phyloP scores from a whole-genome alignment of 2,888 invertebrate species.

The Hemicrepidius hirtus region DNA sequence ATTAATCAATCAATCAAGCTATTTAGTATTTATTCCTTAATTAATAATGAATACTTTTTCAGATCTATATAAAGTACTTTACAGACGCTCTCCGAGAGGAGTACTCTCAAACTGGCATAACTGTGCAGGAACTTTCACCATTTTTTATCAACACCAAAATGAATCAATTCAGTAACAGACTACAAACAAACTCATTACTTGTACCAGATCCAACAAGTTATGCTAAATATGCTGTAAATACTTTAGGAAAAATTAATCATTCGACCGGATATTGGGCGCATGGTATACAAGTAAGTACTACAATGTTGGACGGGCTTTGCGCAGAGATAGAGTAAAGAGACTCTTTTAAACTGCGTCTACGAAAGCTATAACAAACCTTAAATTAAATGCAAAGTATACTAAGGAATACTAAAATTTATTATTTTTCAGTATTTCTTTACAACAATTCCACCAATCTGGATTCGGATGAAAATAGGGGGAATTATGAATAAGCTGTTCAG shows the following conservation, averaged over 20 bases:
- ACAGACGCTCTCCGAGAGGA: slow-evolving; percentile 89
- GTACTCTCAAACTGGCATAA: slow-evolving; percentile 83
- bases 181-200: slow-evolving; percentile 79
- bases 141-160: slow-evolving; percentile 94
- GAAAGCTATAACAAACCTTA: too few relatives aligned
- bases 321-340: too few relatives aligned
- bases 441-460: slow-evolving; percentile 78
- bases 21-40: too few relatives aligned
- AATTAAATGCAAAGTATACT: too few relatives aligned
- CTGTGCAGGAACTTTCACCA: slow-evolving; percentile 90
- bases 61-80: slow-evolving; percentile 84
- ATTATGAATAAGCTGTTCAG: slow-evolving; percentile 77
- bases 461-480: slow-evolving; percentile 78
- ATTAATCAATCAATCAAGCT: too few relatives aligned
- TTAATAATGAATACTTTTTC: too few relatives aligned
- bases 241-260: slow-evolving; percentile 84
- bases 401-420: too few relatives aligned
- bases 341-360: too few relatives aligned
- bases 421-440: slow-evolving; percentile 75
- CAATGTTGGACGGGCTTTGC: too few relatives aligned
- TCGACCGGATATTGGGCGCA: slow-evolving; percentile 95
- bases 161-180: slow-evolving; percentile 86
- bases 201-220: slow-evolving; percentile 83
- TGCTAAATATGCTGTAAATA: slow-evolving; percentile 84
- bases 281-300: slow-evolving; percentile 84